Evolutionary conservation across 2,888 invertebrate species (phyloP).

Genomic region (Xylophagus ater): DNA sequence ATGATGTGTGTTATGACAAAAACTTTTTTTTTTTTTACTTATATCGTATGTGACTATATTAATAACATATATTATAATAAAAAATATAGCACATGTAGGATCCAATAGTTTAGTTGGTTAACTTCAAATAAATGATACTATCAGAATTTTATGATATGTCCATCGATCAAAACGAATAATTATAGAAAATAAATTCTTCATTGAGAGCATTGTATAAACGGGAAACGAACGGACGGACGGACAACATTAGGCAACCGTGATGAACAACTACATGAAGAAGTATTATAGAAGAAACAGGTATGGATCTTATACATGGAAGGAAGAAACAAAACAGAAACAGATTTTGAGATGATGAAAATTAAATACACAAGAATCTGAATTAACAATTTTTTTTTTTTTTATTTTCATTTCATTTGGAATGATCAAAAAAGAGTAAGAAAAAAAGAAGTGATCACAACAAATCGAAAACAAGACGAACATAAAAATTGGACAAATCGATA

Average conservation of each 20-base stretch:
- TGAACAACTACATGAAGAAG: no score
- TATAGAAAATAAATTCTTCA: conserved; percentile 12
- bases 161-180: conserved; percentile 12
- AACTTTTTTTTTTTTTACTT: no score
- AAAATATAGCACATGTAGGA: no score
- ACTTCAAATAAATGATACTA: conserved; percentile 11
- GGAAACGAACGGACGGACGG: neutral
- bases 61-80: no score
- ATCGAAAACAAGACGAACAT: conserved; percentile 11
- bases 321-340: conserved; percentile 1
- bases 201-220: neutral
- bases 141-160: conserved; percentile 12
- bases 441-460: conserved; percentile 9
- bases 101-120: no score
- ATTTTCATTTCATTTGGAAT: neutral
- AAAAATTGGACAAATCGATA: conserved; percentile 12
- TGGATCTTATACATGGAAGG: no score
- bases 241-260: no score
- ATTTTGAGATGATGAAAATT: neutral
- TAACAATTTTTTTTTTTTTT: no score
- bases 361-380: no score
- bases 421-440: conserved; percentile 2
- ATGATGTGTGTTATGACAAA: no score
- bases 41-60: no score
- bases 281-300: no score